Evolutionary conservation across 2,888 invertebrate species (phyloP).

Genomic region (Leptura quadrifasciata): DNA sequence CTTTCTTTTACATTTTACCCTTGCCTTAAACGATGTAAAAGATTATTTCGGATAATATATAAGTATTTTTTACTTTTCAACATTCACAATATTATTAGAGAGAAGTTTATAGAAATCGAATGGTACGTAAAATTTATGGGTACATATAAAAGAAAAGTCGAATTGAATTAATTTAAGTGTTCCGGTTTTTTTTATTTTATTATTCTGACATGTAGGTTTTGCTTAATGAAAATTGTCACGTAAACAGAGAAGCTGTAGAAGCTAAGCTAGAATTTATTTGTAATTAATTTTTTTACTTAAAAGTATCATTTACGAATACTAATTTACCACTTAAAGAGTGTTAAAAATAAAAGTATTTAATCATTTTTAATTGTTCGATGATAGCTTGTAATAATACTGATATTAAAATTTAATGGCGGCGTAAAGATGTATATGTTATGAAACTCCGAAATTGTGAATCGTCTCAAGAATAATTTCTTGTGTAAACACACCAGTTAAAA

Average conservation of each 20-base stretch:
- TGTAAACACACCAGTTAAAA: constrained; percentile 17
- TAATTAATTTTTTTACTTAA: background rate
- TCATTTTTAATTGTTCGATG: background rate
- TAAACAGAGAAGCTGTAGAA: background rate
- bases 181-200: background rate
- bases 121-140: background rate
- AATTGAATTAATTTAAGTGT: background rate
- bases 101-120: background rate
- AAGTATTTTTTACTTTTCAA: no score
- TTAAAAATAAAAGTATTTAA: background rate
- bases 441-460: background rate
- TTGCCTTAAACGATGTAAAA: no score
- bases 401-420: background rate
- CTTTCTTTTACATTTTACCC: no score
- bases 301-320: background rate
- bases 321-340: background rate
- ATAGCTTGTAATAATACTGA: background rate
- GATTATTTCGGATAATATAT: no score
- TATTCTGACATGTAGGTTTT: background rate
- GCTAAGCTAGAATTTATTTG: background rate
- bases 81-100: no score
- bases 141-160: background rate
- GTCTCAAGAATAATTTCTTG: constrained; percentile 7
- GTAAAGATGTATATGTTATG: background rate
- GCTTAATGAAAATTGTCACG: background rate